phyloP scores from a whole-genome alignment of 23 tunicate species.

The Diplosoma virens region DNA sequence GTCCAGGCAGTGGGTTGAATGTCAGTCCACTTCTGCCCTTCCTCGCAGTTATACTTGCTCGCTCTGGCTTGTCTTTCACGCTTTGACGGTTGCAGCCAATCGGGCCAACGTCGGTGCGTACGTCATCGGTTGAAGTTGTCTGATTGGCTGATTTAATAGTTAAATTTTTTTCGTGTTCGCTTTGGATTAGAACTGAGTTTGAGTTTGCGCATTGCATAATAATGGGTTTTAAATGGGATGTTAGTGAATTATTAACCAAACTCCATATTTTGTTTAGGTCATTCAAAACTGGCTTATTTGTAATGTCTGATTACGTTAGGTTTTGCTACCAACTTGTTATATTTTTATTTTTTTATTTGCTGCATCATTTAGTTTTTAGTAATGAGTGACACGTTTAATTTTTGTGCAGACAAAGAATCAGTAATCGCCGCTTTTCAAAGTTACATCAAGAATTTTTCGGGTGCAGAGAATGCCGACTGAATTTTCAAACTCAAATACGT shows the following conservation, averaged over 20 bases:
- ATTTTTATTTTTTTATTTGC: too few relatives aligned
- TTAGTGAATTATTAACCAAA: too few relatives aligned
- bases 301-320: not conserved
- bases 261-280: too few relatives aligned
- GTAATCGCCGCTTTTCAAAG: conserved; percentile 62
- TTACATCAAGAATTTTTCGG: conserved; percentile 71
- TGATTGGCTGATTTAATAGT: too few relatives aligned
- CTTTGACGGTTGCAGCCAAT: conserved; percentile 63
- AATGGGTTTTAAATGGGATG: too few relatives aligned
- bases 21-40: conserved; percentile 39
- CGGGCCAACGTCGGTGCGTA: conserved; percentile 37
- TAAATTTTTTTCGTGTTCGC: too few relatives aligned
- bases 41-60: conserved; percentile 91
- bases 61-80: conserved; percentile 93
- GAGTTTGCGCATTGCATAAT: too few relatives aligned
- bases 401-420: conserved; percentile 31
- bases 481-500: conserved; percentile 76
- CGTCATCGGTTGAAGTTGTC: too few relatives aligned
- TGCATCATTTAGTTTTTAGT: not conserved
- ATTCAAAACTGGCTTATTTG: not conserved
- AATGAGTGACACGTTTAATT: not conserved
- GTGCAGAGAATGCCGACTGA: conserved; percentile 75
- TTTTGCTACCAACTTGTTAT: not conserved
- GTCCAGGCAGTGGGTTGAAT: conserved; percentile 65
- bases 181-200: too few relatives aligned